Evolutionary conservation across 2,888 invertebrate species (phyloP), one percentile per base, ranked within the genome.

Genomic region (Tortricodes alternella): DNA sequence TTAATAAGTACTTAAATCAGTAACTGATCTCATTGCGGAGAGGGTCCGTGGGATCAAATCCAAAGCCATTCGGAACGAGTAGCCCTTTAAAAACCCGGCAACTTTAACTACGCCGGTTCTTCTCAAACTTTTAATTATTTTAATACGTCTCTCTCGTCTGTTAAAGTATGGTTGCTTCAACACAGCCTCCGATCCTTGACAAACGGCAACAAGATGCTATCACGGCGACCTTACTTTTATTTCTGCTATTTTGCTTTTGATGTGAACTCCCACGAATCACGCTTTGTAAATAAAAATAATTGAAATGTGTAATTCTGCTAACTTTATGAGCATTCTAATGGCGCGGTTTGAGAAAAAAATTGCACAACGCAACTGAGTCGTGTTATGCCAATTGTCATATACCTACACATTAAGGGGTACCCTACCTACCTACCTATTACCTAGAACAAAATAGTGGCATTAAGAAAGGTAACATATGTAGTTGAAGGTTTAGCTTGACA

Each of bases 251-350:
- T 56, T 50, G 37, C 49, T 49, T 34, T 49, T 49, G 55, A 41
- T 27, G 46, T 37, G 43, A 44, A 44, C 56, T 56, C 56, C 49
- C 56, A 56, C 56, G 56, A 27, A 21, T 50, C 56, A 56, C 56
- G 56, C 56, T 56, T 56, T 38, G 56, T 37, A 38, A 44, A 56
- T 56, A 56, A 56, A 56, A 50, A 41, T 50, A 56, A 56, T 56
- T 56, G 56, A 56, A 56, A 56, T 56, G 56, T 50, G 44, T 50
- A 50, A 44, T 56, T 56, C 50, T 50, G 56, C 50, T 32, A 55
- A 44, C 29, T 56, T 56, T 50, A 44, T 44, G 34, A 41, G 19
- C 32, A 13, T 44, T 56, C 56, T 19, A 49, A 56, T 50, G 56
- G 43, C 49, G 37, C 43, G 6, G 18, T 56, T 49, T 50, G 37